Conservation (phyloP, 1,140 invertebrate species). For the Palaemon carinicauda region DNA sequence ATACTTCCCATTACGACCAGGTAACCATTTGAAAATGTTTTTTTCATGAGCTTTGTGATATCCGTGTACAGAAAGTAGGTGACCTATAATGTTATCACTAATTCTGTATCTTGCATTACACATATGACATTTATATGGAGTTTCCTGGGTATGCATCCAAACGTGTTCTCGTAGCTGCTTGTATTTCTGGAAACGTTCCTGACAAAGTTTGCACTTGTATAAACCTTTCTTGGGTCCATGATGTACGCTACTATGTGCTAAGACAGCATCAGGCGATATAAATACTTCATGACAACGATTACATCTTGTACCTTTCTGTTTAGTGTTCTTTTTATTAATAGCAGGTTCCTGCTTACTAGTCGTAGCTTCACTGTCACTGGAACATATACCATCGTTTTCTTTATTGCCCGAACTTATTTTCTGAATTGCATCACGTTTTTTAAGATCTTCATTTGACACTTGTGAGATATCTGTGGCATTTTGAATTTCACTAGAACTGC, state of each 20-base stretch:
- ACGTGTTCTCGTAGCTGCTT: constrained; percentile 41
- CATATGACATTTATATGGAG: constrained; percentile 33
- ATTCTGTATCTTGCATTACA: constrained; percentile 15
- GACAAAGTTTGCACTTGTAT: constrained; percentile 44
- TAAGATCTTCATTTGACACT: too few species aligned
- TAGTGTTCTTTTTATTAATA: not conserved
- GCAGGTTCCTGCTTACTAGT: not conserved
- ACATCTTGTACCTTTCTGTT: constrained; percentile 14
- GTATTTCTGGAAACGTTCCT: constrained; percentile 7
- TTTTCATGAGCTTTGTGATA: constrained; percentile 18
- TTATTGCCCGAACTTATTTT: too few species aligned
- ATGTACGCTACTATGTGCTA: constrained; percentile 45
- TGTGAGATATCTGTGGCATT: too few species aligned
- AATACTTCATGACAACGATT: constrained; percentile 32
- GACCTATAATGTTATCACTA: constrained; percentile 28
- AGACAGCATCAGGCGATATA: constrained; percentile 18
- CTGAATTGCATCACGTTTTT: too few species aligned
- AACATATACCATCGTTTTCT: too few species aligned
- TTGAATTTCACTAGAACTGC: too few species aligned
- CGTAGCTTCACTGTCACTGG: too few species aligned
- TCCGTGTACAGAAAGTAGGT: not conserved
- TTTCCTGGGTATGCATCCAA: constrained; percentile 40
- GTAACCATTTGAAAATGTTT: constrained; percentile 39
- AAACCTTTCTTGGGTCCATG: constrained; percentile 49
- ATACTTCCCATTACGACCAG: constrained; percentile 38